These are phyloP conservation scores for Pseudochirops cupreus DNA, from an alignment of 2,797 vertebrate species.

Conservation along the genomic window DNA sequence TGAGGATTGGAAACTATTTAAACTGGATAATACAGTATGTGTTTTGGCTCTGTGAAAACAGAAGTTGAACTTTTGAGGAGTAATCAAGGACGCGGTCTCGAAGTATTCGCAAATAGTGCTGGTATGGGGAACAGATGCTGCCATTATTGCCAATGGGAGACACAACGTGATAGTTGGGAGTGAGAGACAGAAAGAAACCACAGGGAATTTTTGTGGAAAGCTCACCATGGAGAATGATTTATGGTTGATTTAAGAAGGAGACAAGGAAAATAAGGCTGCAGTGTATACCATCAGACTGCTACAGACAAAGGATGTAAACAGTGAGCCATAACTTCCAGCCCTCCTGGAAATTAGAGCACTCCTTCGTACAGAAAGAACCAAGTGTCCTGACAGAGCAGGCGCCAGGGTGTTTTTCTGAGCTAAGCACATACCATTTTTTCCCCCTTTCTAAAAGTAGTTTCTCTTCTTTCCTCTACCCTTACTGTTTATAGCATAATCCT, in stretches of 20 bases:
- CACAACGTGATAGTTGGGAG: conserved; percentile 72
- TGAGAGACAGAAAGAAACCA: conserved; percentile 70
- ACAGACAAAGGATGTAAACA: conserved; percentile 76
- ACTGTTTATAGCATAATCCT: conserved; percentile 58
- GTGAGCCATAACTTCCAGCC: conserved; percentile 59
- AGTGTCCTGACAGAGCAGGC: conserved; percentile 34
- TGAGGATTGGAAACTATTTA: conserved; percentile 74
- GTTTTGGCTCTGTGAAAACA: conserved; percentile 76
- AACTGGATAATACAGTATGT: conserved; percentile 66
- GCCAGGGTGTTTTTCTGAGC: conserved; percentile 75
- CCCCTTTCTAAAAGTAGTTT: conserved; percentile 71
- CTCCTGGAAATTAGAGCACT: conserved; percentile 72
- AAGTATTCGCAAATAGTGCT: conserved; percentile 76
- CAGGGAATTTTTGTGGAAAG: conserved; percentile 77
- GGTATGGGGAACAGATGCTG: conserved; percentile 76
- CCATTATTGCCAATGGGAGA: conserved; percentile 76
- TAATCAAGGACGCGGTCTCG: conserved; percentile 72
- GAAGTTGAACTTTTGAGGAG: conserved; percentile 78
- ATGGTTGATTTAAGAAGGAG: conserved; percentile 76
- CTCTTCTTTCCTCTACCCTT: conserved; percentile 54
- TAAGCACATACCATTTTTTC: conserved; percentile 62
- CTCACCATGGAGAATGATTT: conserved; percentile 74
- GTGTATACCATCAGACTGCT: conserved; percentile 71
- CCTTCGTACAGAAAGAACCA: conserved; percentile 54
- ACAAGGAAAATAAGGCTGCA: conserved; percentile 75